Evolutionary conservation across 2,797 vertebrate species (phyloP).

Genomic region (Tadarida brasiliensis): DNA sequence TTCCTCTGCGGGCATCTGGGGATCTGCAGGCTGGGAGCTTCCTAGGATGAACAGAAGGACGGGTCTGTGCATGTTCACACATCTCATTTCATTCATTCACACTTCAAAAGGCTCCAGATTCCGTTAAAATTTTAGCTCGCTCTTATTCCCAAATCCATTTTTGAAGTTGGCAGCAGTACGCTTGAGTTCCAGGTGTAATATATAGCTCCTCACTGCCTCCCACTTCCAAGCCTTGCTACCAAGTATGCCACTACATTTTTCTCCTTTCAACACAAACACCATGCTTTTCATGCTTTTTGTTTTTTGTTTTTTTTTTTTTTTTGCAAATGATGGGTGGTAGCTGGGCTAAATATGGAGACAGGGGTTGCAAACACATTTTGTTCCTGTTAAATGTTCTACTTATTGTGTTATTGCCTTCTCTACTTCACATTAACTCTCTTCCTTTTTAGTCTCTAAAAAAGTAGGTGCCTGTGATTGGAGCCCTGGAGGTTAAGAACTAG

Average conservation of each 20-base stretch:
- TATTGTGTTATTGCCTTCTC: slow-evolving; percentile 6
- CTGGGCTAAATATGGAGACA: slow-evolving; percentile 75
- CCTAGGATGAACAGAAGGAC: slow-evolving; percentile 81
- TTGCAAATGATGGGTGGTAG: slow-evolving; percentile 21
- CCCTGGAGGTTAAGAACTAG: not conserved
- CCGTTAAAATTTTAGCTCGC: slow-evolving; percentile 77
- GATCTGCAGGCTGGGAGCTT: slow-evolving; percentile 77
- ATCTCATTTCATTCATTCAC: slow-evolving; percentile 80
- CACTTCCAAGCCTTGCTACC: slow-evolving; percentile 65
- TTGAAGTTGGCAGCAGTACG: slow-evolving; percentile 62
- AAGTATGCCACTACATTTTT: slow-evolving; percentile 57
- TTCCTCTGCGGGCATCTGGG: slow-evolving; percentile 66
- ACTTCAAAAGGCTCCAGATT: slow-evolving; percentile 79
- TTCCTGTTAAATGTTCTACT: slow-evolving; percentile 42
- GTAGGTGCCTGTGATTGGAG: not conserved
- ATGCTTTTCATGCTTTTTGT: slow-evolving; percentile 62
- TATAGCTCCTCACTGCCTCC: slow-evolving; percentile 65
- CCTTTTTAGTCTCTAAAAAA: slow-evolving; percentile 40
- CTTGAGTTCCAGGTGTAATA: slow-evolving; percentile 77
- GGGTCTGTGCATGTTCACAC: slow-evolving; percentile 81
- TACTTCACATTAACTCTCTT: slow-evolving; percentile 27
- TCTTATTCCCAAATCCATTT: slow-evolving; percentile 70
- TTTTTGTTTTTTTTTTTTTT: not conserved
- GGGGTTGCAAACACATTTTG: slow-evolving; percentile 61
- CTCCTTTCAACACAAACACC: slow-evolving; percentile 61